Conservation (phyloP, 2,797 vertebrate species). For the Lacerta viridis region DNA sequence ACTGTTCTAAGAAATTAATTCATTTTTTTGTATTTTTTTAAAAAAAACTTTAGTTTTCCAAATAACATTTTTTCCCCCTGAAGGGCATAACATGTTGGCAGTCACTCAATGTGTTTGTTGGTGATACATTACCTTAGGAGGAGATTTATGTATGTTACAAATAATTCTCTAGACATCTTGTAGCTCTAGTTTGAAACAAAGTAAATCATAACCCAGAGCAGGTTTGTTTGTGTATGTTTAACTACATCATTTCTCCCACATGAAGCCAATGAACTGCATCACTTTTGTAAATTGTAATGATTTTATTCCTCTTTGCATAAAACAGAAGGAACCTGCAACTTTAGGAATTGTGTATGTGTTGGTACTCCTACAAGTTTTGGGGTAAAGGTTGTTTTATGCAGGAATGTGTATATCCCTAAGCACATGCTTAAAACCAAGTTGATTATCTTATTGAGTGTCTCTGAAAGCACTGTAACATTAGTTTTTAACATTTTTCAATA, state of each 20-base stretch:
- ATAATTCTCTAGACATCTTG: slow-evolving; percentile 46
- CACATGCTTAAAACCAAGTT: slow-evolving; percentile 16
- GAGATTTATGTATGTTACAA: slow-evolving; percentile 46
- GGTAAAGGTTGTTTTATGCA: not conserved
- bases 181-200: slow-evolving; percentile 33
- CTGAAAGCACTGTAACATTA: slow-evolving; percentile 1
- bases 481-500: not conserved
- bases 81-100: slow-evolving; percentile 46
- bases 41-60: slow-evolving; percentile 6
- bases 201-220: slow-evolving; percentile 35
- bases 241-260: slow-evolving; percentile 24
- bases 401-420: not conserved
- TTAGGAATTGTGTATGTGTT: not conserved
- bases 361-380: not conserved
- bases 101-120: slow-evolving; percentile 26
- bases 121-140: slow-evolving; percentile 31
- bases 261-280: slow-evolving; percentile 8
- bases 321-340: slow-evolving; percentile 4
- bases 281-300: slow-evolving; percentile 29
- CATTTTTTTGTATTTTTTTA: not conserved
- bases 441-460: not conserved
- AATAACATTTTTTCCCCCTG: not conserved
- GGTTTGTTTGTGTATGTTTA: slow-evolving; percentile 34
- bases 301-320: not conserved
- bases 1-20: not conserved